Evolutionary conservation across 2,888 invertebrate species (phyloP).

Genomic region (Stegophylla sp.): DNA sequence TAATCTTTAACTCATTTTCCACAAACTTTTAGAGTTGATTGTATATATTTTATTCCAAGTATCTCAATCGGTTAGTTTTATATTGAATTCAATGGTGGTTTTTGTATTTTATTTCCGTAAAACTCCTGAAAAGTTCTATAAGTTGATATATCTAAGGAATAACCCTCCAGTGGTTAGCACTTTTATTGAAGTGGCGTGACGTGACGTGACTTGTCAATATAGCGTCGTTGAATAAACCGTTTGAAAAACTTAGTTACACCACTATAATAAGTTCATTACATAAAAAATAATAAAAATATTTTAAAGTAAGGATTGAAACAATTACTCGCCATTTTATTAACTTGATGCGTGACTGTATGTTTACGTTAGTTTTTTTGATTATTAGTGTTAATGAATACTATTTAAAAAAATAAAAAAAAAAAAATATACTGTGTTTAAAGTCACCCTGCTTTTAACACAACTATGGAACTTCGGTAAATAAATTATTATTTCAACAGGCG

Average conservation of each 20-base stretch:
- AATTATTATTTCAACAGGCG: too few relatives aligned
- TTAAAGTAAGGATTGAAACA: background rate
- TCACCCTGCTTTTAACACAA: too few relatives aligned
- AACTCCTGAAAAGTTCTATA: conserved; percentile 23
- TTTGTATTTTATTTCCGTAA: conserved; percentile 32
- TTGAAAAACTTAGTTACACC: background rate
- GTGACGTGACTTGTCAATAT: conserved; percentile 9
- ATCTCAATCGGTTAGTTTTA: background rate
- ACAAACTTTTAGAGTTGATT: conserved; percentile 15
- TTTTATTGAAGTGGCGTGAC: conserved; percentile 23
- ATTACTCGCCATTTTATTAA: background rate
- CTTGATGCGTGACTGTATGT: background rate
- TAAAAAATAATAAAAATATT: background rate
- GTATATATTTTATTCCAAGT: background rate
- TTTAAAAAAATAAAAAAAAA: too few relatives aligned
- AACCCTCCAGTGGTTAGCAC: background rate
- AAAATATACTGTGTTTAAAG: too few relatives aligned
- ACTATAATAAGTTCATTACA: background rate
- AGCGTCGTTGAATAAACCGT: background rate
- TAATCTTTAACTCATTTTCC: conserved; percentile 11
- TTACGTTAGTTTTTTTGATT: background rate
- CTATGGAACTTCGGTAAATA: too few relatives aligned
- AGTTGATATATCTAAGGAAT: conserved; percentile 7
- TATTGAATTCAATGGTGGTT: conserved; percentile 6
- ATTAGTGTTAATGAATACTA: background rate